phyloP scores from a whole-genome alignment of 2,888 invertebrate species.

The Agapostemon virescens region DNA sequence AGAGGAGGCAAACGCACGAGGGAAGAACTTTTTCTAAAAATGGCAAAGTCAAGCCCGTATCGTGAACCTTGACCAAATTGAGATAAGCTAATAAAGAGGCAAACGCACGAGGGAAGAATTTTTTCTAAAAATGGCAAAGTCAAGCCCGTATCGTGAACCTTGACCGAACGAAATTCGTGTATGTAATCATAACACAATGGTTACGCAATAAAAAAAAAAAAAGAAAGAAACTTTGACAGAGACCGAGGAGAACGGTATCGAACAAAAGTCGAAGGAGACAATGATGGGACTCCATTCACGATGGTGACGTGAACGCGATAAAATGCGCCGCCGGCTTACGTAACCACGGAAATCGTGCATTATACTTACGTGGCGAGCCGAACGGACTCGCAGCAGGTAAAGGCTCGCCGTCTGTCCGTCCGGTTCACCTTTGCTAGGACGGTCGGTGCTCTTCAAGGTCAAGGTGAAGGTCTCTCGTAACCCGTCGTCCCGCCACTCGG shows the following conservation, averaged over 20 bases:
- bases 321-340: slow-evolving; percentile 64
- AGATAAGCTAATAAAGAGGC: too few relatives aligned
- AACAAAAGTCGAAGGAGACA: slow-evolving; percentile 36
- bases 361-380: slow-evolving; percentile 66
- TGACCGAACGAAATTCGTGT: not conserved
- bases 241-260: not conserved
- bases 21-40: not conserved
- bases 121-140: not conserved
- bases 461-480: slow-evolving; percentile 72
- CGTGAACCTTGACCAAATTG: not conserved
- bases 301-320: slow-evolving; percentile 52
- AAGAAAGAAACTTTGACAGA: not conserved
- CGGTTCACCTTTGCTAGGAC: slow-evolving; percentile 74
- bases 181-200: not conserved
- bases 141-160: not conserved
- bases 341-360: slow-evolving; percentile 73
- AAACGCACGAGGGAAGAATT: too few relatives aligned
- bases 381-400: slow-evolving; percentile 55
- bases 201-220: slow-evolving; percentile 29
- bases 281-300: slow-evolving; percentile 26
- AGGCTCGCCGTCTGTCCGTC: slow-evolving; percentile 50
- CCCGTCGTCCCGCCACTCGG: slow-evolving; percentile 65
- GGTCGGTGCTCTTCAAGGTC: slow-evolving; percentile 75
- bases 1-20: too few relatives aligned
- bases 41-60: not conserved